Base-by-base conservation (phyloP, 2,888 invertebrate genomes). In the Rhagonycha lutea region DNA sequence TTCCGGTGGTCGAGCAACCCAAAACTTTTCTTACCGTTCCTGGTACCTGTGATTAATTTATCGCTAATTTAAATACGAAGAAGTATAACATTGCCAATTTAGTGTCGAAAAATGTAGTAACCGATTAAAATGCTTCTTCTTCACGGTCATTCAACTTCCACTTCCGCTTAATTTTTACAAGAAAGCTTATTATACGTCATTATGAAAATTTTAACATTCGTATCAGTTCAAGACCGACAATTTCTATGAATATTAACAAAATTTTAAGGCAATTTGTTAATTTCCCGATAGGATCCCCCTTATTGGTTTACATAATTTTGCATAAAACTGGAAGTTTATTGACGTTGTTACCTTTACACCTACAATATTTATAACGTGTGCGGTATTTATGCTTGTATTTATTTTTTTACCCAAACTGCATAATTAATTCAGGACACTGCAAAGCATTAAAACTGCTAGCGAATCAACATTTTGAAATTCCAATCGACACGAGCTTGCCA, bases 131-230 rank as follows among this genome's bases (percentile, higher is more conserved):
- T 67, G 74, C 60, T 70, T 26, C 28, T 74, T 70, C 28, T 70
- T 74, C 63, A 61, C 70, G 74, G 74, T 74, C 74, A 70, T 74
- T 74, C 74, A 74, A 74, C 74, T 74, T 70, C 69, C 68, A 73
- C 69, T 73, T 73, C 74, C 74, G 74, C 61, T 62, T 69, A 65
- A 23, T 65, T 65, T 23, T 65, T 62, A 23, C 14, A 62, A 14
- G 62, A 65, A 26, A 23, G 23, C 63, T 65, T 24, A 65, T 24
- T 65, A 65, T 61, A n/a, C 47, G n/a, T 47, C n/a, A 47, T 47
- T 47, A 47, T 47, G 47, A 47, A 47, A 47, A 47, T 47, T 47
- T 47, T 47, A 47, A n/a, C 47, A n/a, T 47, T n/a, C n/a, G 47
- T 47, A 47, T 47, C 47, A 47, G 47, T 47, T 47, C n/a, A 47